Conservation (phyloP, 2,797 vertebrate species). For the Lithobates pipiens region DNA sequence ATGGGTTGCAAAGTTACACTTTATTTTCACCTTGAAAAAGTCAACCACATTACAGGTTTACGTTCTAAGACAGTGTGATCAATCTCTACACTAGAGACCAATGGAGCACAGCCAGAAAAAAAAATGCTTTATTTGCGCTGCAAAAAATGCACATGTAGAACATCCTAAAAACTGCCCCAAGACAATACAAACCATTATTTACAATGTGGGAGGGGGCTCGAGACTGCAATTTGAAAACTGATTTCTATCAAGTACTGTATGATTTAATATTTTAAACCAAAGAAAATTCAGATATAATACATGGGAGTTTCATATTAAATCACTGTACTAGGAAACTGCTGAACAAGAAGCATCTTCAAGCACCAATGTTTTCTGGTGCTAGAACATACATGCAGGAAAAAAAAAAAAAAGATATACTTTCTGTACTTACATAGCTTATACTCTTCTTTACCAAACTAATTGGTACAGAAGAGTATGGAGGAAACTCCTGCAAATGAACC, state of each 20-base stretch:
- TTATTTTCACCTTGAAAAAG: background rate
- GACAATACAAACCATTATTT: slow-evolving; percentile 58
- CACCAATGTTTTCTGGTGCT: background rate
- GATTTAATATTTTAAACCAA: slow-evolving; percentile 28
- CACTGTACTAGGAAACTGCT: slow-evolving; percentile 10
- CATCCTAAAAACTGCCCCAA: slow-evolving; percentile 19
- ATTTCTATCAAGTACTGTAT: slow-evolving; percentile 8
- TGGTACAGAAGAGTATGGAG: background rate
- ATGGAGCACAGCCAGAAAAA: background rate
- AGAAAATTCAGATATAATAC: background rate
- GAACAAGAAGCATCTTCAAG: background rate
- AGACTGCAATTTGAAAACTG: background rate
- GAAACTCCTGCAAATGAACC: slow-evolving; percentile 12
- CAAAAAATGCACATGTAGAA: slow-evolving; percentile 29
- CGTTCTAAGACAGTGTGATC: background rate
- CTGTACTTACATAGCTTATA: slow-evolving; percentile 22
- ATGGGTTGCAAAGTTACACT: background rate
- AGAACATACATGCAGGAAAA: slow-evolving; percentile 1
- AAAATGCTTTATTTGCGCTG: slow-evolving; percentile 42
- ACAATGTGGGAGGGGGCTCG: slow-evolving; percentile 36
- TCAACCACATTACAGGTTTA: background rate
- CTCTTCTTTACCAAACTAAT: background rate
- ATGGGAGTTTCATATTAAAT: background rate
- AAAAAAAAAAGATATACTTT: slow-evolving; percentile 7
- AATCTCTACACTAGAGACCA: background rate